These are phyloP conservation scores for Hoplostethus atlanticus DNA, from an alignment of 2,797 vertebrate genomes.

Conservation along the genomic window DNA sequence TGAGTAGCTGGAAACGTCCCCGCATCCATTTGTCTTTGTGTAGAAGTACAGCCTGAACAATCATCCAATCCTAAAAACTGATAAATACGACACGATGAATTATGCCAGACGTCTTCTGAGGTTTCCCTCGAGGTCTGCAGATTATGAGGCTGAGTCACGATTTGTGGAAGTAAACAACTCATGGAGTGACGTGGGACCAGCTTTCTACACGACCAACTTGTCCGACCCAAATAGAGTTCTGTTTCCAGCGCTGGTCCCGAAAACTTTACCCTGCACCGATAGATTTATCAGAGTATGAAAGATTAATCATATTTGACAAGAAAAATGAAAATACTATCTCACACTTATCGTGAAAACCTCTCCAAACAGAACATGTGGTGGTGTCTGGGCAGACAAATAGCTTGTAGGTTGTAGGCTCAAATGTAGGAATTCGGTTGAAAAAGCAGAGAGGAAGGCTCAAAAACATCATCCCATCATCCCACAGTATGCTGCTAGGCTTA, in stretches of 20 bases:
- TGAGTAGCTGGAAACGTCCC: neutral
- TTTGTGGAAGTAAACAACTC: neutral
- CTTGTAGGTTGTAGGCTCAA: neutral
- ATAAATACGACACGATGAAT: neutral
- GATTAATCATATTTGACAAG: constrained; percentile 22
- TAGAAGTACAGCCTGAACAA: no score
- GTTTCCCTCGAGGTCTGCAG: neutral
- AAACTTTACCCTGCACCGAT: constrained; percentile 22
- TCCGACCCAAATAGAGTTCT: neutral
- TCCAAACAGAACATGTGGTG: neutral
- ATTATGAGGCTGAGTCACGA: neutral
- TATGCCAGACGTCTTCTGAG: no score
- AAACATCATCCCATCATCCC: constrained; percentile 23
- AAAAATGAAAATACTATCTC: constrained; percentile 14
- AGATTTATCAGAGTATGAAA: constrained; percentile 6
- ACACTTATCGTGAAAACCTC: neutral
- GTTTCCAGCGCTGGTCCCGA: neutral
- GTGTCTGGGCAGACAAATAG: neutral
- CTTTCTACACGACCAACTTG: neutral
- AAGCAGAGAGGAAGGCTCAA: neutral
- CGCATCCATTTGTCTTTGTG: neutral
- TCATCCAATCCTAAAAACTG: no score
- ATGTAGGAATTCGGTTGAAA: neutral
- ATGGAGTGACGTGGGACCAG: neutral
- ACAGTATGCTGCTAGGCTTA: constrained; percentile 8